Evolutionary conservation across 2,113 vertebrate genomes (phyloP).

Genomic region (Rhinolophus ferrumequinum): DNA sequence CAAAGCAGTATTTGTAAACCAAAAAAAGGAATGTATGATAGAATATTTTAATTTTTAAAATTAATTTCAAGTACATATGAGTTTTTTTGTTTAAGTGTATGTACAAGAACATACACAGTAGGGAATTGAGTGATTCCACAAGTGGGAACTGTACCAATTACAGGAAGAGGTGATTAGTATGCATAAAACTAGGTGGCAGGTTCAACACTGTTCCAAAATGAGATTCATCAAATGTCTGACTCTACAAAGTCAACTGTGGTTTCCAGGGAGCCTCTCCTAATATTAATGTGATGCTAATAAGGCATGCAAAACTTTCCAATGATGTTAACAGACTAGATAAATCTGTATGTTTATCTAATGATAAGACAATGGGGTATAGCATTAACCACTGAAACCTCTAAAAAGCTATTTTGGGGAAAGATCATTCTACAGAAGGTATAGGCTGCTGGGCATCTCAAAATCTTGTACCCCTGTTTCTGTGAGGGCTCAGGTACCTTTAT

Average conservation of each 20-base stretch:
- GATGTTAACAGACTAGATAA: neutral
- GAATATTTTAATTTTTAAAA: constrained; percentile 21
- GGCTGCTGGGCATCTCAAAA: neutral
- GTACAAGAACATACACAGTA: neutral
- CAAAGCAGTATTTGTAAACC: neutral
- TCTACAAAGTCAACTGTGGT: neutral
- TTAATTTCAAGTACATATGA: neutral
- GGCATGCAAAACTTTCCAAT: neutral
- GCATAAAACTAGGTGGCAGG: neutral
- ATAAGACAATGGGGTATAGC: neutral
- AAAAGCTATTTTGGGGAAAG: neutral
- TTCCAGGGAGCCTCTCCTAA: neutral
- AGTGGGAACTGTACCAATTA: neutral
- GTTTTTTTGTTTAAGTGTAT: neutral
- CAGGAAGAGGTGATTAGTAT: neutral
- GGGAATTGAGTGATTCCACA: neutral
- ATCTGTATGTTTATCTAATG: neutral
- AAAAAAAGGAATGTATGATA: neutral
- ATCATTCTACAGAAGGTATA: neutral
- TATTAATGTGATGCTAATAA: constrained; percentile 22
- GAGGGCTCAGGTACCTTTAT: neutral
- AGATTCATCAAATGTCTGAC: neutral
- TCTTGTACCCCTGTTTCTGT: neutral
- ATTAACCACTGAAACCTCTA: neutral
- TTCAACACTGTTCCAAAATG: neutral